A percentile compares a stretch with the other conserved stretches of the same genome.
These are phyloP conservation scores for Cirrhinus molitorella DNA, from an alignment of 2,797 vertebrate species.

Conservation along the genomic window DNA sequence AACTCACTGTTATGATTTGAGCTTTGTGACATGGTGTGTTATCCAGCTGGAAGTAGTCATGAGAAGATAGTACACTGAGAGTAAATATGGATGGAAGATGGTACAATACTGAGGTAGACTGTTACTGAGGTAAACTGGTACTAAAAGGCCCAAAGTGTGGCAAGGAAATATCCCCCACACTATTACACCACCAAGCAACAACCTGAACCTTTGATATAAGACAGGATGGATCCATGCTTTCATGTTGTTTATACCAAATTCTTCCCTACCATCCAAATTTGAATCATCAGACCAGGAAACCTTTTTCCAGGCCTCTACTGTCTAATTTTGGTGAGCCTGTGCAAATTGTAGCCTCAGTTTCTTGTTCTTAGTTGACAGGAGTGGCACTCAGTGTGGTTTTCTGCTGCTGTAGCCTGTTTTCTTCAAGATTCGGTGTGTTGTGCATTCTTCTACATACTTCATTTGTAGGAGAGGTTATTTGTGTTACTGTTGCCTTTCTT, in stretches of 20 bases:
- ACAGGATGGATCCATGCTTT: background rate
- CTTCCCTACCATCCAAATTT: background rate
- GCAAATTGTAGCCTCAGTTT: background rate
- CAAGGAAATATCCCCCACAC: too few species aligned
- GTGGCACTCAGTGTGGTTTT: background rate
- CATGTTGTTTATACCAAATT: background rate
- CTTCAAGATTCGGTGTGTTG: background rate
- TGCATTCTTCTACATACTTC: background rate
- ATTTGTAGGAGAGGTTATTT: background rate
- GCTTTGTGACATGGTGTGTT: background rate
- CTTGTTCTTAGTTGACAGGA: background rate
- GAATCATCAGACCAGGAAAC: background rate
- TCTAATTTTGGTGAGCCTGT: background rate
- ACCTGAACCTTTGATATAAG: background rate
- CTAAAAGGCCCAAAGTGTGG: too few species aligned
- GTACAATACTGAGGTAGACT: background rate
- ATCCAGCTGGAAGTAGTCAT: background rate
- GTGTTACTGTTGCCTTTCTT: conserved; percentile 8
- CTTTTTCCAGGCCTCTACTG: background rate
- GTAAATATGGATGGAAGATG: too few species aligned
- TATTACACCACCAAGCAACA: background rate
- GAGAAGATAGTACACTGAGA: background rate
- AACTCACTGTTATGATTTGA: background rate
- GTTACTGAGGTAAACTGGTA: background rate
- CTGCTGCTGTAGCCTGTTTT: background rate